These are phyloP conservation scores for Orientallactaga bullata DNA, from an alignment of 2,113 vertebrate species.

Conservation along the genomic window DNA sequence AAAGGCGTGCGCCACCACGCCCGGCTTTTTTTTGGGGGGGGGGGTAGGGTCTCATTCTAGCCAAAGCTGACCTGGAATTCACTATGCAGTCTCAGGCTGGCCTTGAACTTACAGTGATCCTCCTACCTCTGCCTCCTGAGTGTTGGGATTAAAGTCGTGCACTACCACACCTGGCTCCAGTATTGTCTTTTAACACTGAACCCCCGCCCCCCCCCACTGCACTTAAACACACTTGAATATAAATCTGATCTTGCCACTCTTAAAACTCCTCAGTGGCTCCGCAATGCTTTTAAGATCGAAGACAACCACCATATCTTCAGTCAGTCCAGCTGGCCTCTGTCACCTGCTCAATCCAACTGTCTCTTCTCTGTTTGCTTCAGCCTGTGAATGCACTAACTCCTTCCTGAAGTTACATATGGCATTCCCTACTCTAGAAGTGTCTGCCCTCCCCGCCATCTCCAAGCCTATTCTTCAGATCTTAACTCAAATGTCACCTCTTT, in stretches of 20 bases:
- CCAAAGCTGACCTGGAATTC: too few relatives aligned
- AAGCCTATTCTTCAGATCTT: background rate
- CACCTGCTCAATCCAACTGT: background rate
- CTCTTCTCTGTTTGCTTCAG: background rate
- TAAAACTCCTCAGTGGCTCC: constrained; percentile 27
- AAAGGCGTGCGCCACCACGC: too few relatives aligned
- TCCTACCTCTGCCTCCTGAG: too few relatives aligned
- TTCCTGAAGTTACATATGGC: background rate
- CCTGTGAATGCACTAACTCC: background rate
- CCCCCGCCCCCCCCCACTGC: too few relatives aligned
- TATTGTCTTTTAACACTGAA: too few relatives aligned
- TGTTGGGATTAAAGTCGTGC: too few relatives aligned
- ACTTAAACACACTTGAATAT: background rate
- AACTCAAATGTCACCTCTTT: background rate
- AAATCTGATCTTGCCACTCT: background rate
- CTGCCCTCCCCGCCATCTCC: background rate
- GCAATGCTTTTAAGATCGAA: constrained; percentile 14
- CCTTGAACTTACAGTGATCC: too few relatives aligned
- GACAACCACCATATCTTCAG: background rate
- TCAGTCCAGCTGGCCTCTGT: background rate
- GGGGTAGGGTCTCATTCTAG: too few relatives aligned
- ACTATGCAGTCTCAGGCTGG: too few relatives aligned
- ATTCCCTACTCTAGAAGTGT: background rate
- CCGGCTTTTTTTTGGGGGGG: too few relatives aligned
- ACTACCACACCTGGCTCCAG: too few relatives aligned